These are phyloP conservation scores for Hylaeus anthracinus DNA, from an alignment of 1,140 invertebrate genomes.

Conservation along the genomic window DNA sequence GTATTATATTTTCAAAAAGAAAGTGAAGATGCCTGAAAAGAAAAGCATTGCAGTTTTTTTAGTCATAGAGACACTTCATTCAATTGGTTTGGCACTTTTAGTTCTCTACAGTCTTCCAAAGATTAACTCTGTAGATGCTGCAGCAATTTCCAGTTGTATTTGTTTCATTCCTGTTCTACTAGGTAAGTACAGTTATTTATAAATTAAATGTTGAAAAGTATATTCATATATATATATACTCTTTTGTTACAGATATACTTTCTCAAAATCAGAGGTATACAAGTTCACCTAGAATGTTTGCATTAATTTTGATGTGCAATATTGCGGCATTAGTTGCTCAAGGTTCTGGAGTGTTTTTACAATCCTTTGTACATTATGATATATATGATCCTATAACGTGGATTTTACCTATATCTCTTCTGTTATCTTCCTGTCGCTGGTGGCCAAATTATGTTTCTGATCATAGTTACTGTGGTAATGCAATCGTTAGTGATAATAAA, in stretches of 20 bases:
- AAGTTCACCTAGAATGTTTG: constrained; percentile 35
- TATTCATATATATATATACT: too few species aligned
- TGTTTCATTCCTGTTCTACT: constrained; percentile 91
- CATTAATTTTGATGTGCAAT: constrained; percentile 71
- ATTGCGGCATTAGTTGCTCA: constrained; percentile 80
- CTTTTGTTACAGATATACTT: constrained; percentile 75
- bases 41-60: constrained; percentile 84
- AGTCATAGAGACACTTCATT: constrained; percentile 90
- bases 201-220: constrained; percentile 7
- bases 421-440: constrained; percentile 90
- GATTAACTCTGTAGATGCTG: constrained; percentile 93
- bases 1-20: constrained; percentile 92
- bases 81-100: constrained; percentile 89
- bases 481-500: too few species aligned
- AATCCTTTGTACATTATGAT: constrained; percentile 48
- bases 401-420: constrained; percentile 84
- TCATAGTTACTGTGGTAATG: constrained; percentile 80
- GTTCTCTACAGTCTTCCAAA: constrained; percentile 92
- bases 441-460: constrained; percentile 91
- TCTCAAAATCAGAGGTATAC: constrained; percentile 75
- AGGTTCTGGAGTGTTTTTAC: constrained; percentile 59
- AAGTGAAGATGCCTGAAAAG: constrained; percentile 81
- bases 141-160: constrained; percentile 94
- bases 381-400: constrained; percentile 78
- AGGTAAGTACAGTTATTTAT: constrained; percentile 76